Conservation (phyloP, 2,797 vertebrate species). For the Acestrorhynchus altus region DNA sequence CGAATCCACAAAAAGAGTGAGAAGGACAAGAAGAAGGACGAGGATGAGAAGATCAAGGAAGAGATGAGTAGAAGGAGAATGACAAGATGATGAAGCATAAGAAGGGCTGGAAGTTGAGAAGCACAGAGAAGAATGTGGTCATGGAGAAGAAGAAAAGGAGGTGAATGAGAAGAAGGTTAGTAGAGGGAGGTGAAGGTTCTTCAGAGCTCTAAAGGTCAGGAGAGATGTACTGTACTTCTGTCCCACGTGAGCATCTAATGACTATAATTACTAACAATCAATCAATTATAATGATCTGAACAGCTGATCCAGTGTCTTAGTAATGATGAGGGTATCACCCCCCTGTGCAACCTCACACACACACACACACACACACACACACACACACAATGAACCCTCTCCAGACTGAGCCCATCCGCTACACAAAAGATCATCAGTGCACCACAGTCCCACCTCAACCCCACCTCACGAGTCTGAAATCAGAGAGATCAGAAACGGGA, state of each 20-base stretch:
- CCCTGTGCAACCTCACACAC: too few species aligned
- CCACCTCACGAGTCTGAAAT: not conserved
- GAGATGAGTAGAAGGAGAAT: not conserved
- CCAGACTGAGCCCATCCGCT: not conserved
- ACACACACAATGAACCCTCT: slow-evolving; percentile 5
- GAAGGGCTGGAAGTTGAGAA: not conserved
- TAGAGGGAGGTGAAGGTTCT: not conserved
- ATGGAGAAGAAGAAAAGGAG: not conserved
- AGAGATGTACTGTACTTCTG: not conserved
- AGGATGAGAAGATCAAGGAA: not conserved
- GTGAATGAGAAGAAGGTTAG: not conserved
- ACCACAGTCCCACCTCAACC: not conserved
- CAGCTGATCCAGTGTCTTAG: too few species aligned
- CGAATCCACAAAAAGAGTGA: not conserved
- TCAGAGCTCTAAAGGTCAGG: not conserved
- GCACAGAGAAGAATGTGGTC: not conserved
- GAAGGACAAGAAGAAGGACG: not conserved
- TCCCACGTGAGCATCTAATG: too few species aligned
- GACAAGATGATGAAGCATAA: not conserved
- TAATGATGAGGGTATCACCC: too few species aligned
- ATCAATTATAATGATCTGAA: too few species aligned
- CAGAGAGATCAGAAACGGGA: too few species aligned
- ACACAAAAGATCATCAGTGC: not conserved
- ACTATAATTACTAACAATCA: not conserved
- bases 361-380: not conserved